A percentile compares a stretch with the other conserved stretches of the same genome.
Conservation (phyloP, 2,797 vertebrate species). For the Falco peregrinus region DNA sequence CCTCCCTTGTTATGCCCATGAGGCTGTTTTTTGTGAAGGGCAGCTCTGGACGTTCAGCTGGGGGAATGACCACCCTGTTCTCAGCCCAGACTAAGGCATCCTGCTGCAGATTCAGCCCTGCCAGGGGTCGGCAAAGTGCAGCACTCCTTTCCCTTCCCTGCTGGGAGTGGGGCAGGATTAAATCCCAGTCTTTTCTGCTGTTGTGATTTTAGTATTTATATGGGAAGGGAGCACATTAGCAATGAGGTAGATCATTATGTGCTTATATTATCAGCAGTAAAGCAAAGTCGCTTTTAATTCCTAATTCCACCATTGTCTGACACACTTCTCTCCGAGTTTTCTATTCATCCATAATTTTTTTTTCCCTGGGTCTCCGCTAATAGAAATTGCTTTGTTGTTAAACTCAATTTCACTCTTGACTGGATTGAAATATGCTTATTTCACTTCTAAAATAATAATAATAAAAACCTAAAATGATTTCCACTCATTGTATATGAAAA, state of each 20-base stretch:
- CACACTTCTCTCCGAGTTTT: conserved; percentile 6
- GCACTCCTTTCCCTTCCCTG: not conserved
- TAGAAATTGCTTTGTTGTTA: conserved; percentile 63
- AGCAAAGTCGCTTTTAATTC: not conserved
- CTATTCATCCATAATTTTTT: conserved; percentile 4
- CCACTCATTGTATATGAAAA: not conserved
- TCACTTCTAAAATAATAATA: conserved; percentile 53
- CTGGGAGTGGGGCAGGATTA: not conserved
- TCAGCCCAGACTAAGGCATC: not conserved
- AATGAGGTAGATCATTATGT: not conserved
- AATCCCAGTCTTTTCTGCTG: not conserved
- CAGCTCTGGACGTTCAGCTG: not conserved
- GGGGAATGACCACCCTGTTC: not conserved
- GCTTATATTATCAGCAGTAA: conserved; percentile 41
- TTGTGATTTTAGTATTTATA: not conserved
- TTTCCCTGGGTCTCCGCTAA: not conserved
- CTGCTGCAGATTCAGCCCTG: not conserved
- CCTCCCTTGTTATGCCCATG: not conserved
- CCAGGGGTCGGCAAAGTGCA: rapidly evolving
- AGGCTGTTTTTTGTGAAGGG: not conserved
- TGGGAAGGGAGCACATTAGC: not conserved
- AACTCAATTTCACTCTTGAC: conserved; percentile 70
- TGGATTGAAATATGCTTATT: conserved; percentile 61
- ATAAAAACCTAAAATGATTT: conserved; percentile 33
- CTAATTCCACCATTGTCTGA: not conserved